phyloP scores from a whole-genome alignment of 2,113 vertebrate genomes.

The Archilochus colubris region DNA sequence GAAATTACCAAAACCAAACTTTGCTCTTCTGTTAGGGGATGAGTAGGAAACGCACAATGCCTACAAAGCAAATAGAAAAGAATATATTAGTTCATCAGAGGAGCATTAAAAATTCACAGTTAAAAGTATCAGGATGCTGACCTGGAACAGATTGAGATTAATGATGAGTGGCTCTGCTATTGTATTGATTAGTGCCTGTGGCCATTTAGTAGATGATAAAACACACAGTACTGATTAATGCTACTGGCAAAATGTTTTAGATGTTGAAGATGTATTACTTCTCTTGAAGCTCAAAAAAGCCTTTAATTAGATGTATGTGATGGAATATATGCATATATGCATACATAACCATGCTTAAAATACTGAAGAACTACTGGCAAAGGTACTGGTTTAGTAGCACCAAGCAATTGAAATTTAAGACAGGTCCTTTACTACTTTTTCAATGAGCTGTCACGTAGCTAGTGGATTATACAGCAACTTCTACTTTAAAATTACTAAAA shows the following conservation, averaged over 20 bases:
- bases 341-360: background rate
- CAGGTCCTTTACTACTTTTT: background rate
- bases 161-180: background rate
- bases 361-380: background rate
- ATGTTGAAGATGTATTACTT: background rate
- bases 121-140: background rate
- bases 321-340: background rate
- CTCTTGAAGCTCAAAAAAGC: background rate
- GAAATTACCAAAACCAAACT: background rate
- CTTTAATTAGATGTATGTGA: background rate
- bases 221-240: background rate
- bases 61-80: background rate
- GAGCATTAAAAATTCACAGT: background rate
- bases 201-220: conserved; percentile 32
- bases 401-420: background rate
- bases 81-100: background rate
- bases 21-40: background rate
- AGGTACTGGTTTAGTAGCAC: background rate
- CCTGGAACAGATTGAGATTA: conserved; percentile 38
- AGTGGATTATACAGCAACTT: background rate
- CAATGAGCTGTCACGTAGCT: background rate
- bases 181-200: conserved; percentile 28
- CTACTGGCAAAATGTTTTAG: background rate
- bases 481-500: background rate
- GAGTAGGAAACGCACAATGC: background rate